phyloP scores from a whole-genome alignment of 2,797 vertebrate species.

The Carapus acus region DNA sequence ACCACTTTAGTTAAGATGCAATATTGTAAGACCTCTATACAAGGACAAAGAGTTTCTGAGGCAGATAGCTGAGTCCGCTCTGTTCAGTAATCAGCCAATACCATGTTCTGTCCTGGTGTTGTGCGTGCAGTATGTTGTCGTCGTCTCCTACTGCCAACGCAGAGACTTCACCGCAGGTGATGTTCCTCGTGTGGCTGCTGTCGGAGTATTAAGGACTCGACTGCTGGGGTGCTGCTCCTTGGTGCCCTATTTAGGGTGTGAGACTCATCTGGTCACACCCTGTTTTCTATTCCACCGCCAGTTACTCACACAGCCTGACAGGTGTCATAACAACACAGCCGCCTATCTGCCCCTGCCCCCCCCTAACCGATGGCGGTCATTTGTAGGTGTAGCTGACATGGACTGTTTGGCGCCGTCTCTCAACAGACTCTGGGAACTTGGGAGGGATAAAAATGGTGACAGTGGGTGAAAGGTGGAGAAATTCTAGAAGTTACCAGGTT shows the following conservation, averaged over 20 bases:
- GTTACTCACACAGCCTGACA: slow-evolving; percentile 53
- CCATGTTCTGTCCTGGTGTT: too few relatives aligned
- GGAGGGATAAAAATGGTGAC: slow-evolving; percentile 2
- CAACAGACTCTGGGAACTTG: slow-evolving; percentile 25
- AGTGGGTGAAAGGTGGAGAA: slow-evolving; percentile 16
- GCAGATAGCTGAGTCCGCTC: too few relatives aligned
- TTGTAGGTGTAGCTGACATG: slow-evolving; percentile 34
- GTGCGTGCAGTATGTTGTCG: too few relatives aligned
- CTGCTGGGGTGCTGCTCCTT: slow-evolving; percentile 33
- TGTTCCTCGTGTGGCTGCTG: neutral
- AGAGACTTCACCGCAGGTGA: neutral
- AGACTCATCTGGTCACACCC: slow-evolving; percentile 12
- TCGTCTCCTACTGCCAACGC: neutral
- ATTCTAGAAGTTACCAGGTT: slow-evolving; percentile 7
- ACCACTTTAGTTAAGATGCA: too few relatives aligned
- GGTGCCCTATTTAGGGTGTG: too few relatives aligned
- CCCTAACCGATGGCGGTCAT: slow-evolving; percentile 18
- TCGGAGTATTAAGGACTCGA: slow-evolving; percentile 14
- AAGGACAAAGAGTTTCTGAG: too few relatives aligned
- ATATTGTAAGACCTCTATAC: too few relatives aligned
- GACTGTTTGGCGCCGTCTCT: slow-evolving; percentile 30
- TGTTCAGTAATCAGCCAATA: too few relatives aligned
- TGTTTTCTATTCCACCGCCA: slow-evolving; percentile 27
- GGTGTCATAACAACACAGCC: slow-evolving; percentile 59
- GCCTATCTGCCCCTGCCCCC: too few relatives aligned